These are phyloP conservation scores for Rhopilema esculentum DNA, from an alignment of 30 jellyfish, hydroid and myxozoan genomes.

Conservation along the genomic window DNA sequence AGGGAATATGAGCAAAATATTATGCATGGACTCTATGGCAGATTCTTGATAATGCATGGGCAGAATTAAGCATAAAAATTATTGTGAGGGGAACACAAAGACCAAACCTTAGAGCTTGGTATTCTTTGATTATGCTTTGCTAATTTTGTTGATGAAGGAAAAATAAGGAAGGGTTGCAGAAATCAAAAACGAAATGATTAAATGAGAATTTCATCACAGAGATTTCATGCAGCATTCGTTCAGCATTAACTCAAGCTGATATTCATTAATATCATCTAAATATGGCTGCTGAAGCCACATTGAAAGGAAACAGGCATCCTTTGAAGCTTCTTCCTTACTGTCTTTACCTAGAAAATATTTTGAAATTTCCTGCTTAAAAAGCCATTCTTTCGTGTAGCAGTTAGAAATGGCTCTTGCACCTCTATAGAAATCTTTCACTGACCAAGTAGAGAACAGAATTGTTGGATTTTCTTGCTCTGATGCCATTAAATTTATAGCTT, in stretches of 20 bases:
- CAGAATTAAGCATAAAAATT: no score
- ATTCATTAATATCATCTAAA: slow-evolving; percentile 46
- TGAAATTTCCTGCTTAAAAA: slow-evolving; percentile 55
- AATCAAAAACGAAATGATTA: not conserved
- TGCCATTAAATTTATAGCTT: slow-evolving; percentile 61
- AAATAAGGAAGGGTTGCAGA: no score
- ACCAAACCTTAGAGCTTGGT: no score
- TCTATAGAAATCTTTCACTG: slow-evolving; percentile 51
- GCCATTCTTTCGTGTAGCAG: slow-evolving; percentile 78
- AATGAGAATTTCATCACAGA: not conserved
- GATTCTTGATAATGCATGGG: no score
- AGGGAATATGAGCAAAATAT: no score
- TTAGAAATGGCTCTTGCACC: slow-evolving; percentile 55
- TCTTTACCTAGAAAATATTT: slow-evolving; percentile 27
- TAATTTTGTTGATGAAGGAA: no score
- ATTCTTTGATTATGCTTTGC: no score
- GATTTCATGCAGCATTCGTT: slow-evolving; percentile 82
- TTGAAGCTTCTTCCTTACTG: slow-evolving; percentile 5
- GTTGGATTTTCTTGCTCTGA: not conserved
- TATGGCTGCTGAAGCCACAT: slow-evolving; percentile 96
- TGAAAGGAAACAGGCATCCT: slow-evolving; percentile 43
- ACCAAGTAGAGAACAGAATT: slow-evolving; percentile 60
- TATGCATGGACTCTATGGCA: no score
- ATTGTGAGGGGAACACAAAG: no score
- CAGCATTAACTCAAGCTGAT: slow-evolving; percentile 77